phyloP scores from a whole-genome alignment of 2,113 vertebrate species.

The Pipa parva region DNA sequence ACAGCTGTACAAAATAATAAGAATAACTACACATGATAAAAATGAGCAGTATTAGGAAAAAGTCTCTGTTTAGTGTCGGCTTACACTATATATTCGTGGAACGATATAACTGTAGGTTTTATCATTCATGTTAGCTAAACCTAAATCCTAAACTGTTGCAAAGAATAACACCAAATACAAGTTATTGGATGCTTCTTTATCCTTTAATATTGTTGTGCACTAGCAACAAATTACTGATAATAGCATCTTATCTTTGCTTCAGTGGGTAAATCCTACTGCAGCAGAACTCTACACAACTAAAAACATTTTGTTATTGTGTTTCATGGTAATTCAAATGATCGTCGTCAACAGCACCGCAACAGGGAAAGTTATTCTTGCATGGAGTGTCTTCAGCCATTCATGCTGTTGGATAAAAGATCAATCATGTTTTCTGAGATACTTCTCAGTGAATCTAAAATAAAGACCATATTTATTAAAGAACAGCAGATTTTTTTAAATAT shows the following conservation, averaged over 20 bases:
- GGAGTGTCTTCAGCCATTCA: too few species aligned
- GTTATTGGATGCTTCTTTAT: background rate
- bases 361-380: constrained; percentile 39
- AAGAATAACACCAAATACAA: constrained; percentile 1
- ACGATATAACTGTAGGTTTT: background rate
- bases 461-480: background rate
- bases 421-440: too few species aligned
- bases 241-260: constrained; percentile 14
- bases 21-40: too few species aligned
- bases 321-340: constrained; percentile 19
- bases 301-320: constrained; percentile 20
- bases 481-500: too few species aligned
- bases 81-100: constrained; percentile 18
- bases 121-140: background rate
- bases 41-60: too few species aligned
- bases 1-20: too few species aligned
- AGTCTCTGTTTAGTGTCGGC: too few species aligned
- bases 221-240: constrained; percentile 16
- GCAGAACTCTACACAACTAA: constrained; percentile 16
- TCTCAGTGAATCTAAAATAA: constrained; percentile 31
- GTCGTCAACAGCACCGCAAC: constrained; percentile 23
- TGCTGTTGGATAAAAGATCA: constrained; percentile 38
- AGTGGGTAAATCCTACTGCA: constrained; percentile 6
- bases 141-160: constrained; percentile 19
- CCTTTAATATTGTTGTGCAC: constrained; percentile 1